Conservation (phyloP, 2,888 invertebrate species). For the Pseudoips prasinana region DNA sequence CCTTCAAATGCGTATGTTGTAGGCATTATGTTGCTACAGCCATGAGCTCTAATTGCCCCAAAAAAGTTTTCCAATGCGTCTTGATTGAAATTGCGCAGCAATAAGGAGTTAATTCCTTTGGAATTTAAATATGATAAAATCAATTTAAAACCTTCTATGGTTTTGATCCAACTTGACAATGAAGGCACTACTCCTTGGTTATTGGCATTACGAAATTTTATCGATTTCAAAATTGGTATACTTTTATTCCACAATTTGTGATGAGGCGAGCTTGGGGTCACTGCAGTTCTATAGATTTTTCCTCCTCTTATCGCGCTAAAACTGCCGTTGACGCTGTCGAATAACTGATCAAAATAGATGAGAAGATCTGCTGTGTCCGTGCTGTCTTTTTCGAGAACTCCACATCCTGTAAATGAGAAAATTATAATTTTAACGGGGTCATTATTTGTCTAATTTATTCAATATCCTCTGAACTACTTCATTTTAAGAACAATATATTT, state of each 20-base stretch:
- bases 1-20: slow-evolving; percentile 1
- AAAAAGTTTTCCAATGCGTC: slow-evolving; percentile 10
- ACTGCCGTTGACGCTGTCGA: slow-evolving; percentile 2
- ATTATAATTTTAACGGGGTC: neutral
- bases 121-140: slow-evolving; percentile 1
- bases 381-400: neutral
- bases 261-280: slow-evolving; percentile 4
- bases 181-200: slow-evolving; percentile 4
- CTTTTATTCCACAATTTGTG: slow-evolving; percentile 1
- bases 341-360: slow-evolving; percentile 2
- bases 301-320: neutral
- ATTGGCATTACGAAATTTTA: slow-evolving; percentile 1
- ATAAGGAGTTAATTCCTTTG: slow-evolving; percentile 1
- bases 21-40: slow-evolving; percentile 1
- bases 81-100: slow-evolving; percentile 8
- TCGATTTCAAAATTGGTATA: slow-evolving; percentile 1
- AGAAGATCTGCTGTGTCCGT: slow-evolving; percentile 1
- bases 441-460: slow-evolving; percentile 2
- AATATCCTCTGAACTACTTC: slow-evolving; percentile 1
- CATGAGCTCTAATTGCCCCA: slow-evolving; percentile 5
- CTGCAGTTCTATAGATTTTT: slow-evolving; percentile 3
- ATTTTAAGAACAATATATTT: slow-evolving; percentile 2
- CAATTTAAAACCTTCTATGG: slow-evolving; percentile 4
- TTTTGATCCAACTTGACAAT: slow-evolving; percentile 4
- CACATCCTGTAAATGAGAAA: neutral